A percentile compares a stretch with the other conserved stretches of the same genome.
phyloP scores from a whole-genome alignment of 2,797 vertebrate species.

The Ciconia nigra region DNA sequence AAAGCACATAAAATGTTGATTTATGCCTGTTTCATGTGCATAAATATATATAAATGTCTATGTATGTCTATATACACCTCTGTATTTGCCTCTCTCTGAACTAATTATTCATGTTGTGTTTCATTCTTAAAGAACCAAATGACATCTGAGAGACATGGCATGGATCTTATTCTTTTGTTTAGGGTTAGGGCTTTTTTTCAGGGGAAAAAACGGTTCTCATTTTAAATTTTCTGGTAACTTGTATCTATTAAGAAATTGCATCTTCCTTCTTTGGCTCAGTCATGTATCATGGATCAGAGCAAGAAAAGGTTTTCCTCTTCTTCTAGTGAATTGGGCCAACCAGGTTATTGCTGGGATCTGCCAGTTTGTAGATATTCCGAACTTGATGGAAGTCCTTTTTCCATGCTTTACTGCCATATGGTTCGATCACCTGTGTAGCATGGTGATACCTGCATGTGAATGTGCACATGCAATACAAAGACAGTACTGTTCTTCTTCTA shows the following conservation, averaged over 20 bases:
- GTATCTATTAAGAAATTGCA: neutral
- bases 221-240: neutral
- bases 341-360: neutral
- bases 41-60: neutral
- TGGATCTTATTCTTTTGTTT: neutral
- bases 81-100: neutral
- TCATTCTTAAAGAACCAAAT: neutral
- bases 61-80: neutral
- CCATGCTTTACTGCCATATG: neutral
- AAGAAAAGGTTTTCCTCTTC: neutral
- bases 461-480: fast-evolving
- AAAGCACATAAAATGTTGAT: neutral
- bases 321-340: neutral
- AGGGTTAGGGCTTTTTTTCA: fast-evolving
- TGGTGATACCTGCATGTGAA: neutral
- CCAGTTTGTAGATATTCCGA: neutral
- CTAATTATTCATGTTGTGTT: neutral
- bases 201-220: neutral
- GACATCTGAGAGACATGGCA: neutral
- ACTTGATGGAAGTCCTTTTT: neutral
- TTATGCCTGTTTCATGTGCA: neutral
- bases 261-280: neutral
- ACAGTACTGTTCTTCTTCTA: neutral
- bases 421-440: neutral
- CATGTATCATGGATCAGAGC: neutral